Conservation (phyloP, 2,113 vertebrate species). For the Pseudopodoces humilis region DNA sequence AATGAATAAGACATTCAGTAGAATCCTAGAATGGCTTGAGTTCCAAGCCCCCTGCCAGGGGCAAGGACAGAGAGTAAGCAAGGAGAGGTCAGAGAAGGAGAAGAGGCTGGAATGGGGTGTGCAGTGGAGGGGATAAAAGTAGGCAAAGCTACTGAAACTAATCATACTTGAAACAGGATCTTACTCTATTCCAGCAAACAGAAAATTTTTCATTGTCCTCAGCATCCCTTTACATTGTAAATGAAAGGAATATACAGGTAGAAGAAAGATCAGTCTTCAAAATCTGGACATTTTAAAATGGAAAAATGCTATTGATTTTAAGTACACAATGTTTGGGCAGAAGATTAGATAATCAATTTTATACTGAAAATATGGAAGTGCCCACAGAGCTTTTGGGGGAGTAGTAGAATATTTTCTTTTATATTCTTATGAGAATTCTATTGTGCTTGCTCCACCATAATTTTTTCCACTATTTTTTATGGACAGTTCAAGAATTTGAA, state of each 20-base stretch:
- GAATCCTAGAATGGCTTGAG: neutral
- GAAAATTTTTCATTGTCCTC: neutral
- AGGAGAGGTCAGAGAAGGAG: neutral
- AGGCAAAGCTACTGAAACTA: neutral
- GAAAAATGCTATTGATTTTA: neutral
- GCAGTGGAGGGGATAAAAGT: neutral
- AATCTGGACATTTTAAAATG: neutral
- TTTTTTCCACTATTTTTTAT: neutral
- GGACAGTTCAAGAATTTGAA: neutral
- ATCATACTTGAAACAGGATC: neutral
- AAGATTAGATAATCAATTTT: neutral
- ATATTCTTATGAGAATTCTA: neutral
- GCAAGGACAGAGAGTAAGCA: neutral
- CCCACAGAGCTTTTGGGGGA: neutral
- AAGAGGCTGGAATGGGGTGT: neutral
- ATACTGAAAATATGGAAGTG: neutral
- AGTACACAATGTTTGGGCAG: fast-evolving
- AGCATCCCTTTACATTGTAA: neutral
- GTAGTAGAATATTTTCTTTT: neutral
- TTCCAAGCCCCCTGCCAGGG: neutral
- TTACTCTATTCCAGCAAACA: neutral
- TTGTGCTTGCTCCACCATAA: neutral
- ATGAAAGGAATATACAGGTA: neutral
- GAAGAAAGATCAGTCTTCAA: neutral
- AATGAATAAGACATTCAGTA: neutral